phyloP scores from a whole-genome alignment of 2,888 invertebrate genomes.

The Kuschelorhynchus macadamiae region DNA sequence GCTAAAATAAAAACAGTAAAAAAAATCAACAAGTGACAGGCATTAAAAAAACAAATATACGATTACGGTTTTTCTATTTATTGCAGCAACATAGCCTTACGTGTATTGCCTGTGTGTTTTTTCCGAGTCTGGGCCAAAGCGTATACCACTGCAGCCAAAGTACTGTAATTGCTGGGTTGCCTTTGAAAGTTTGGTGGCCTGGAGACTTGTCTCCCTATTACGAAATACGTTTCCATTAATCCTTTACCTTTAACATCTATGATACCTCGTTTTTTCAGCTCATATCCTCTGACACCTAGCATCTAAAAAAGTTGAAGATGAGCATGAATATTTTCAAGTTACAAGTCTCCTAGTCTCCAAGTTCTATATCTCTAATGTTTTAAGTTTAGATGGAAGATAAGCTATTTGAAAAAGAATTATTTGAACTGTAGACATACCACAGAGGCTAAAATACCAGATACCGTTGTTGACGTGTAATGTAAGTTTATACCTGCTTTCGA shows the following conservation, averaged over 20 bases:
- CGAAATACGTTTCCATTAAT: slow-evolving; percentile 95
- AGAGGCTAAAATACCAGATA: too few relatives aligned
- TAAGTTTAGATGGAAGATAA: too few relatives aligned
- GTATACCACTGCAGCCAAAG: slow-evolving; percentile 89
- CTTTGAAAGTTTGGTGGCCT: slow-evolving; percentile 74
- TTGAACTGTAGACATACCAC: too few relatives aligned
- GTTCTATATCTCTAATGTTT: too few relatives aligned
- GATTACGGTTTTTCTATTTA: too few relatives aligned
- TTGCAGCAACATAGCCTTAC: slow-evolving; percentile 57
- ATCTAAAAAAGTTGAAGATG: slow-evolving; percentile 77
- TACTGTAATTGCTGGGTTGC: slow-evolving; percentile 81
- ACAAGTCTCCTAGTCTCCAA: too few relatives aligned
- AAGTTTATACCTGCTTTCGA: too few relatives aligned
- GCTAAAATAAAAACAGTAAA: slow-evolving; percentile 54
- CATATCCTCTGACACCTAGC: slow-evolving; percentile 81
- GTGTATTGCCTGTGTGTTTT: slow-evolving; percentile 74
- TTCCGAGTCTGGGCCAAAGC: slow-evolving; percentile 88
- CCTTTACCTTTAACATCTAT: slow-evolving; percentile 96
- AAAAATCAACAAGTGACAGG: too few relatives aligned
- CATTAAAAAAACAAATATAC: too few relatives aligned
- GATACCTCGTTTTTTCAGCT: slow-evolving; percentile 83
- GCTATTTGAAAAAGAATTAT: too few relatives aligned
- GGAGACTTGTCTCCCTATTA: slow-evolving; percentile 77
- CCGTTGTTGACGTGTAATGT: too few relatives aligned
- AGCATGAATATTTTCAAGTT: too few relatives aligned